A percentile compares a stretch with the other conserved stretches of the same genome.
phyloP scores from a whole-genome alignment of 2,888 invertebrate species.

The Eledona agricola region DNA sequence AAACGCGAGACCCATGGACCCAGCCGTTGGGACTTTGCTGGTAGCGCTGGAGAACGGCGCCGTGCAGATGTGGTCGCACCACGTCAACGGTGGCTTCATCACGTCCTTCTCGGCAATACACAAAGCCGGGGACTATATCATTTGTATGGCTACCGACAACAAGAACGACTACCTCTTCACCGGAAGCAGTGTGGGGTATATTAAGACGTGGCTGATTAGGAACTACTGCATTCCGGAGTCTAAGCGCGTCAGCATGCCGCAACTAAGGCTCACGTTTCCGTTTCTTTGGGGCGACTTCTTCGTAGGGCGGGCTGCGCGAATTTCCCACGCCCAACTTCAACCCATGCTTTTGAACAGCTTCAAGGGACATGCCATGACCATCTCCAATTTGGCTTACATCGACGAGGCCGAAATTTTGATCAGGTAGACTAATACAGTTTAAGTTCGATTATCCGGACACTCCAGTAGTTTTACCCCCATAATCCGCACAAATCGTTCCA shows the following conservation, averaged over 20 bases:
- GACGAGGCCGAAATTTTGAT: constrained; percentile 73
- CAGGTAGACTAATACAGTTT: constrained; percentile 65
- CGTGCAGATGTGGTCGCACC: constrained; percentile 84
- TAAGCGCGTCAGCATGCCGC: constrained; percentile 69
- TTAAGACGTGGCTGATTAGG: constrained; percentile 81
- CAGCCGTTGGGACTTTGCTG: constrained; percentile 70
- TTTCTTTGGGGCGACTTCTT: constrained; percentile 77
- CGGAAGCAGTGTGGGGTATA: constrained; percentile 75
- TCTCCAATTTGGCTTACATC: constrained; percentile 74
- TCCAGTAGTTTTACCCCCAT: no score
- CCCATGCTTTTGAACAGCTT: constrained; percentile 76
- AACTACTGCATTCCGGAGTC: constrained; percentile 68
- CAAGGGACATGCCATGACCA: constrained; percentile 74
- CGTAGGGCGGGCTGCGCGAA: constrained; percentile 74
- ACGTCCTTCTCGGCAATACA: constrained; percentile 77
- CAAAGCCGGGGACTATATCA: constrained; percentile 71
- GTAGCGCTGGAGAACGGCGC: constrained; percentile 79
- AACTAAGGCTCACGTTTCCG: constrained; percentile 73
- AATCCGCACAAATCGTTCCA: no score
- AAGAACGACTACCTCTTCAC: constrained; percentile 77
- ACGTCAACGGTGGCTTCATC: constrained; percentile 76
- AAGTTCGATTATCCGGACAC: no score
- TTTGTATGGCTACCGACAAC: constrained; percentile 75
- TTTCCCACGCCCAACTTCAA: constrained; percentile 68
- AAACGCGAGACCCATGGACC: constrained; percentile 66